Conservation (phyloP, 1,140 invertebrate species). For the Wasmannia auropunctata region DNA sequence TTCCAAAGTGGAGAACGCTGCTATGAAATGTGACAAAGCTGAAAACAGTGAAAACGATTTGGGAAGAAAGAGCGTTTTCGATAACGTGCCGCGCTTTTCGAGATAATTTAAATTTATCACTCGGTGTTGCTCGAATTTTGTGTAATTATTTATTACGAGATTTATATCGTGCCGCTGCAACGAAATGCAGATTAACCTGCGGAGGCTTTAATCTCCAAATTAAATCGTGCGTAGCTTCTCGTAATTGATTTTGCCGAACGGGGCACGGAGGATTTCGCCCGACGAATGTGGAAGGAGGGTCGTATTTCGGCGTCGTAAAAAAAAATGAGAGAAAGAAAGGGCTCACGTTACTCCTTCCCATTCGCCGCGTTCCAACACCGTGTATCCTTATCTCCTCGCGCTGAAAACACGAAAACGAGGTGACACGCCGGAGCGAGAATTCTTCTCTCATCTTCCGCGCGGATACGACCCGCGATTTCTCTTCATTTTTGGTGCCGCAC, state of each 20-base stretch:
- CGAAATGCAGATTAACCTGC: slow-evolving; percentile 20
- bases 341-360: slow-evolving; percentile 15
- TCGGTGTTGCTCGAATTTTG: background rate
- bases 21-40: background rate
- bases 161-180: background rate
- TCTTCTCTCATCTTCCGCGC: slow-evolving; percentile 66
- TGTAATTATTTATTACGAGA: slow-evolving; percentile 1
- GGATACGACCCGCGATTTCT: slow-evolving; percentile 68
- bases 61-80: background rate
- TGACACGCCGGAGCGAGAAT: slow-evolving; percentile 26
- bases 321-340: background rate
- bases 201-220: slow-evolving; percentile 13
- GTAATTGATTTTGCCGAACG: slow-evolving; percentile 22
- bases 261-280: background rate
- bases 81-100: background rate
- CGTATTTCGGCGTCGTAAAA: slow-evolving; percentile 11
- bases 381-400: slow-evolving; percentile 40
- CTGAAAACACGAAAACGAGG: slow-evolving; percentile 40
- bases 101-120: background rate
- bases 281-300: background rate
- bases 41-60: background rate
- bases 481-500: slow-evolving; percentile 71
- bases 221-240: background rate
- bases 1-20: background rate
- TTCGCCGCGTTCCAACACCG: slow-evolving; percentile 1